phyloP scores from a whole-genome alignment of 2,797 vertebrate species.

The Petrocephalus schoutedeni region DNA sequence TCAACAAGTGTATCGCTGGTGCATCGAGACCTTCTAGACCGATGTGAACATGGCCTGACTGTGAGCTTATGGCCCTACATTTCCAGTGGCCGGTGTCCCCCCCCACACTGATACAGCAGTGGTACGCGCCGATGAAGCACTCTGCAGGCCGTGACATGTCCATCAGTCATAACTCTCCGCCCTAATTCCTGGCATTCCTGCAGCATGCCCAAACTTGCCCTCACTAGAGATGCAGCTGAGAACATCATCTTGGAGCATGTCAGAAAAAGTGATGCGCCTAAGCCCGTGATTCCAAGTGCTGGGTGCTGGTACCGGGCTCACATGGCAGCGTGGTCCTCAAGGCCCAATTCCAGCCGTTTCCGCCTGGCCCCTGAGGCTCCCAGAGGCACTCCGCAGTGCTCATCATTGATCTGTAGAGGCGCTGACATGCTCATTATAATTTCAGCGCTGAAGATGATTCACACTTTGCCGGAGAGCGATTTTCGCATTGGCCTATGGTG shows the following conservation, averaged over 20 bases:
- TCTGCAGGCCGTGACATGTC: neutral
- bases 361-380: neutral
- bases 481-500: neutral
- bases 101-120: neutral
- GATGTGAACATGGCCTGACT: neutral
- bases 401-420: neutral
- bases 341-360: neutral
- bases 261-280: neutral
- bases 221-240: neutral
- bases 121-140: neutral
- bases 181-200: conserved; percentile 19
- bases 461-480: neutral
- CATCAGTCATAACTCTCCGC: neutral
- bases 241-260: neutral
- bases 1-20: neutral
- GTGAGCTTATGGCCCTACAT: neutral
- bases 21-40: neutral
- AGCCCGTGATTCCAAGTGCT: neutral
- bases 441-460: neutral
- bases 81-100: neutral
- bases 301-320: neutral
- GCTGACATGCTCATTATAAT: neutral
- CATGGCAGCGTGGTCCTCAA: neutral
- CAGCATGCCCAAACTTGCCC: neutral
- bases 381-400: neutral